A percentile compares a stretch with the other conserved stretches of the same genome.
phyloP scores from a whole-genome alignment of 2,888 invertebrate genomes.

The Eurytoma adleriae region DNA sequence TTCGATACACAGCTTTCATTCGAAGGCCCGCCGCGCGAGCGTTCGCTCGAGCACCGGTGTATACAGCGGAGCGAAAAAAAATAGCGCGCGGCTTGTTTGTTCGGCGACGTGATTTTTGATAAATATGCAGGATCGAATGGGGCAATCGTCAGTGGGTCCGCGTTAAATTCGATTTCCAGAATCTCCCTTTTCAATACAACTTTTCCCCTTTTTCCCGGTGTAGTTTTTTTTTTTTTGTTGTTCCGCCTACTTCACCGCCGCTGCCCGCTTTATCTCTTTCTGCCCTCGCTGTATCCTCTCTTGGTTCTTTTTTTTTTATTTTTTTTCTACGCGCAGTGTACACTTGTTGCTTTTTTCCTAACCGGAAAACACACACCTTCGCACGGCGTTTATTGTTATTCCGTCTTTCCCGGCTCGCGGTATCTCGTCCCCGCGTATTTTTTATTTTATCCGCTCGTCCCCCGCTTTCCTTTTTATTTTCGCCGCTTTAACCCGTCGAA shows the following conservation, averaged over 20 bases:
- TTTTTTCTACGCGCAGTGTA: neutral
- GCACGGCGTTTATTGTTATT: conserved; percentile 30
- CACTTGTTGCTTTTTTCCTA: neutral
- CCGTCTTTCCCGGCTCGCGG: neutral
- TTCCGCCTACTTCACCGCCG: conserved; percentile 8
- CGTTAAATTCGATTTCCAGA: conserved; percentile 40
- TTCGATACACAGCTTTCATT: neutral
- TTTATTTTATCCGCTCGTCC: neutral
- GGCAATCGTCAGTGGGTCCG: too few species aligned
- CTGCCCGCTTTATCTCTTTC: conserved; percentile 12
- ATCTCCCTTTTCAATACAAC: conserved; percentile 45
- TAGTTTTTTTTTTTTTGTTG: conserved; percentile 7
- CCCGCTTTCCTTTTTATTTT: neutral
- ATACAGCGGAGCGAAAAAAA: neutral
- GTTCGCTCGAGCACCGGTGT: neutral
- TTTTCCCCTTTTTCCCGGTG: conserved; percentile 21
- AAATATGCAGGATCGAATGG: neutral
- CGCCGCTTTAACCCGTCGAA: neutral
- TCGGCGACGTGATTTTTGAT: neutral
- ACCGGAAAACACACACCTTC: conserved; percentile 17
- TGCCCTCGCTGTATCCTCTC: neutral
- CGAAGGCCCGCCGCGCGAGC: neutral
- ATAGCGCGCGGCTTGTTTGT: neutral
- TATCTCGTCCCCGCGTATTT: neutral
- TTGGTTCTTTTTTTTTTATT: neutral